Evolutionary conservation across 2,113 vertebrate genomes (phyloP).

Genomic region (Acrocephalus arundinaceus): DNA sequence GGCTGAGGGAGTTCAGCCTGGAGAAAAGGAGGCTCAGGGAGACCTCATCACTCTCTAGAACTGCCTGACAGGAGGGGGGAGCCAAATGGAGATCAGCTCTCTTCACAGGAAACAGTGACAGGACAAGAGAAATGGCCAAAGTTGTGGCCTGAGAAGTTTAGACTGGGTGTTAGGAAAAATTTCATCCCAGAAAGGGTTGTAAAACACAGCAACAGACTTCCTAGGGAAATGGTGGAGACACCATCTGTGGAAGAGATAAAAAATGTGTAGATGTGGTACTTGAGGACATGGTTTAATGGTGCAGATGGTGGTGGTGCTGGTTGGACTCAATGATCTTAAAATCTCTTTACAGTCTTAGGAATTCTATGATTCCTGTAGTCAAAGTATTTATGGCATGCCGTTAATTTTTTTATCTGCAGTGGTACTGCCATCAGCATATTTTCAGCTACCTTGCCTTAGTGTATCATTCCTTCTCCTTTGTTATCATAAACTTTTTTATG

Average conservation of each 20-base stretch:
- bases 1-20: neutral
- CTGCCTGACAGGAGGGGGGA: accelerated
- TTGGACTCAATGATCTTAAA: neutral
- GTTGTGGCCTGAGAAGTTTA: neutral
- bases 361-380: neutral
- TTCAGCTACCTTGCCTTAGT: neutral
- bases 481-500: neutral
- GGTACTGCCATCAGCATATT: neutral
- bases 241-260: neutral
- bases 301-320: neutral
- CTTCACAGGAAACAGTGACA: neutral
- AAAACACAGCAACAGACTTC: neutral
- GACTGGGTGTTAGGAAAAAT: neutral
- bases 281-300: neutral
- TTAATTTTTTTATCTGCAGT: neutral
- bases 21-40: neutral
- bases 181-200: neutral
- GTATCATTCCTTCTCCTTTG: neutral
- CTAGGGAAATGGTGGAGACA: neutral
- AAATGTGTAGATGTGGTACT: neutral
- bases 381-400: neutral
- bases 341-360: neutral
- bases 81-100: accelerated
- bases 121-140: neutral
- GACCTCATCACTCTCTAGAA: neutral